These are phyloP conservation scores for Toxotes jaculatrix DNA, from an alignment of 2,113 vertebrate species.

Conservation along the genomic window DNA sequence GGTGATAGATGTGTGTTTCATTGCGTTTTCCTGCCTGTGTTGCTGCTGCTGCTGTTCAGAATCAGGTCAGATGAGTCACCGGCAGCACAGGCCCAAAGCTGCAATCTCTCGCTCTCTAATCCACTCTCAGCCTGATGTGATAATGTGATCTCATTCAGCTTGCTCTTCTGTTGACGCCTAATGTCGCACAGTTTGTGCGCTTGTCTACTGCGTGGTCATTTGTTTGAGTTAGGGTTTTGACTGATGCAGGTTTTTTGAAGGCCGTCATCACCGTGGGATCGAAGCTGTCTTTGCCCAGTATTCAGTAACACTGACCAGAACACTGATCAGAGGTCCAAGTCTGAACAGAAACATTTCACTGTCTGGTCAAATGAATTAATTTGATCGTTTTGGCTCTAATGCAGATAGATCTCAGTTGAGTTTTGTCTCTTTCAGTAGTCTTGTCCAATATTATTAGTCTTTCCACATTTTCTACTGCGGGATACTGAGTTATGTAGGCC, in stretches of 20 bases:
- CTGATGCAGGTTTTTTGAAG: neutral
- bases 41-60: slow-evolving; percentile 59
- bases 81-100: slow-evolving; percentile 66
- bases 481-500: neutral
- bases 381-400: neutral
- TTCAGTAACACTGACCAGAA: neutral
- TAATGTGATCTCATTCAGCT: slow-evolving; percentile 66
- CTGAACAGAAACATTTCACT: neutral
- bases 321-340: neutral
- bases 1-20: slow-evolving; percentile 39
- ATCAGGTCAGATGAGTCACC: slow-evolving; percentile 82
- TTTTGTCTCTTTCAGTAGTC: too few species aligned
- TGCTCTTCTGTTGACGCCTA: slow-evolving; percentile 26
- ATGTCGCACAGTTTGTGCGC: slow-evolving; percentile 24
- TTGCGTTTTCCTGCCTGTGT: slow-evolving; percentile 24
- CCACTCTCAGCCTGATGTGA: slow-evolving; percentile 69
- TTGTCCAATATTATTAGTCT: too few species aligned
- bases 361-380: neutral
- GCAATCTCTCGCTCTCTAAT: slow-evolving; percentile 66
- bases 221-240: slow-evolving; percentile 20
- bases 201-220: slow-evolving; percentile 4
- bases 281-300: neutral
- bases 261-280: neutral
- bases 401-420: neutral
- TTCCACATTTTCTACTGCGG: too few species aligned